These are phyloP conservation scores for Astur gentilis DNA, from an alignment of 2,113 vertebrate species.

Conservation along the genomic window DNA sequence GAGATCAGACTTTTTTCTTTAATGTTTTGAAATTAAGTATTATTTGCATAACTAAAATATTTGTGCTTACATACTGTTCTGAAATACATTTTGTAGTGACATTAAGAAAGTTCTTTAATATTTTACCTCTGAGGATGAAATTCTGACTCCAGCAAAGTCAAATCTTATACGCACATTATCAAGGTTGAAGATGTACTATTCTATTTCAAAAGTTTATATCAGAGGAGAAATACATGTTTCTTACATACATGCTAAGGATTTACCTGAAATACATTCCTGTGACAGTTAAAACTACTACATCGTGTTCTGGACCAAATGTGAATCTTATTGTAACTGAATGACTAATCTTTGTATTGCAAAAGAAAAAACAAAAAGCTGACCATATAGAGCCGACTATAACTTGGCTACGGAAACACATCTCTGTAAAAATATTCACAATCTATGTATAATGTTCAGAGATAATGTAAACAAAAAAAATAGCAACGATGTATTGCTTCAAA, in stretches of 20 bases:
- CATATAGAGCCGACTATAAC: background rate
- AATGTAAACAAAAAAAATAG: background rate
- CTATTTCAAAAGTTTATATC: background rate
- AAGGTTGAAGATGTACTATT: background rate
- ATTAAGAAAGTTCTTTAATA: background rate
- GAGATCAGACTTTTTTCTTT: background rate
- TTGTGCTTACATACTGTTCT: background rate
- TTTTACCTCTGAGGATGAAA: background rate
- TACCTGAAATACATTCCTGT: background rate
- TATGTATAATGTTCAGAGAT: background rate
- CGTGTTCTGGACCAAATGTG: background rate
- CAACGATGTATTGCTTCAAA: background rate
- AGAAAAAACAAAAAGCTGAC: background rate
- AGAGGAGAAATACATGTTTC: background rate
- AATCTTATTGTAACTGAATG: background rate
- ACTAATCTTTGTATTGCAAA: background rate
- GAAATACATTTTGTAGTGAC: background rate
- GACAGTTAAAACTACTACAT: background rate
- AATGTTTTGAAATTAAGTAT: background rate
- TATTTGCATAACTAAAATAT: slow-evolving; percentile 30
- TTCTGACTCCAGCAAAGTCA: background rate
- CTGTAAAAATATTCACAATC: background rate
- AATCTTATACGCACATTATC: background rate
- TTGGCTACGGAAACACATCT: background rate
- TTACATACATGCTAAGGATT: background rate